Conservation (phyloP, 2,113 vertebrate genomes). For the Puntigrus tetrazona region DNA sequence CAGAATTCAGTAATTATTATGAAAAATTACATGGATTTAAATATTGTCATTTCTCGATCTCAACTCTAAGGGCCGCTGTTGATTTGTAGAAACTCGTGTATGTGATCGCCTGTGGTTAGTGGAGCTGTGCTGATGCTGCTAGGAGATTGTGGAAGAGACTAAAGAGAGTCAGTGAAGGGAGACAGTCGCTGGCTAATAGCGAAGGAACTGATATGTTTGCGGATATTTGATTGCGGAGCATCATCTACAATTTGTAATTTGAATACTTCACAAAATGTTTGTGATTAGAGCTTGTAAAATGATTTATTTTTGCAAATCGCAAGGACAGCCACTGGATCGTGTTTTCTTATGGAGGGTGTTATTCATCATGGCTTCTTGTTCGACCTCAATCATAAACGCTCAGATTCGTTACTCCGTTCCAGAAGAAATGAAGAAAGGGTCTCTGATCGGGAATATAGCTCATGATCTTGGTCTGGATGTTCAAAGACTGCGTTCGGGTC, state of each 20-base stretch:
- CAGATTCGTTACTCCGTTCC: conserved; percentile 73
- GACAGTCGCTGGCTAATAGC: neutral
- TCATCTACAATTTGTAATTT: neutral
- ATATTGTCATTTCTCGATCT: neutral
- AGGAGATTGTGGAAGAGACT: neutral
- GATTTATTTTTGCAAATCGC: neutral
- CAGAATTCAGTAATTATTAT: neutral
- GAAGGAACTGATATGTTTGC: neutral
- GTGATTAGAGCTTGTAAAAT: neutral
- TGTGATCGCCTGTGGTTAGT: neutral
- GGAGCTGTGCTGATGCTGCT: neutral
- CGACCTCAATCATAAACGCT: conserved; percentile 5
- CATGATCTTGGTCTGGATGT: conserved; percentile 72
- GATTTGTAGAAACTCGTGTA: neutral
- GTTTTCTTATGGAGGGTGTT: neutral
- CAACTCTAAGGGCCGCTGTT: conserved; percentile 56
- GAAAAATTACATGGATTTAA: neutral
- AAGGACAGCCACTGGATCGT: neutral
- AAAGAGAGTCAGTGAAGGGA: conserved; percentile 1
- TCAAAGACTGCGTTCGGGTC: conserved; percentile 63
- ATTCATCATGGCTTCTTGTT: neutral
- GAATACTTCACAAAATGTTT: neutral
- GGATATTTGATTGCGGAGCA: neutral
- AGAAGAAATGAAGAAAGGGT: conserved; percentile 72
- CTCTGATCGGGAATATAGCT: conserved; percentile 72